phyloP scores from a whole-genome alignment of 2,888 invertebrate genomes.

The Idaea dimidiata region DNA sequence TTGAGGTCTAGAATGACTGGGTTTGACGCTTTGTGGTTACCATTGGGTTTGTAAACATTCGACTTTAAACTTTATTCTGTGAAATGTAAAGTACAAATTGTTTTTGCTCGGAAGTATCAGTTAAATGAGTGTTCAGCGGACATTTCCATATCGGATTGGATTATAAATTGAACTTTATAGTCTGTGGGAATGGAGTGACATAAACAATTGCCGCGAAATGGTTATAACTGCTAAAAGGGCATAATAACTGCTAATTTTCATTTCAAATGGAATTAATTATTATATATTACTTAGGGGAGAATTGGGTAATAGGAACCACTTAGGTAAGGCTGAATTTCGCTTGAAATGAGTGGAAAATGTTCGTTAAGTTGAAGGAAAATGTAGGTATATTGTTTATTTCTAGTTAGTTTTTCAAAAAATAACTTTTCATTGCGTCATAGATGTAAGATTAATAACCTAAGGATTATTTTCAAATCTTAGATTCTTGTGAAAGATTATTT shows the following conservation, averaged over 20 bases:
- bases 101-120: neutral
- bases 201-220: neutral
- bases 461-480: too few relatives aligned
- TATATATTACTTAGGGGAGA: neutral
- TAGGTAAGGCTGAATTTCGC: too few relatives aligned
- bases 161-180: neutral
- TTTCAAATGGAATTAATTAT: neutral
- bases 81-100: neutral
- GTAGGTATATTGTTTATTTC: too few relatives aligned
- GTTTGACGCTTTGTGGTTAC: conserved; percentile 1
- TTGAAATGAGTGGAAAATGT: too few relatives aligned
- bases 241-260: neutral
- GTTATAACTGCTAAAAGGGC: neutral
- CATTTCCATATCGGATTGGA: neutral
- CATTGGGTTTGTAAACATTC: neutral
- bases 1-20: conserved; percentile 1
- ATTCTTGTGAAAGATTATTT: too few relatives aligned
- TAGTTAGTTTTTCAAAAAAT: too few relatives aligned
- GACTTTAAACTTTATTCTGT: neutral
- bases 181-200: neutral
- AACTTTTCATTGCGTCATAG: too few relatives aligned
- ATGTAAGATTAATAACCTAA: too few relatives aligned
- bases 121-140: neutral
- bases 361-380: too few relatives aligned
- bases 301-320: neutral